Percentiles rank a stretch among this genome's conserved stretches.
phyloP scores from a whole-genome alignment of 2,113 vertebrate genomes.

The Craseonycteris thonglongyai region DNA sequence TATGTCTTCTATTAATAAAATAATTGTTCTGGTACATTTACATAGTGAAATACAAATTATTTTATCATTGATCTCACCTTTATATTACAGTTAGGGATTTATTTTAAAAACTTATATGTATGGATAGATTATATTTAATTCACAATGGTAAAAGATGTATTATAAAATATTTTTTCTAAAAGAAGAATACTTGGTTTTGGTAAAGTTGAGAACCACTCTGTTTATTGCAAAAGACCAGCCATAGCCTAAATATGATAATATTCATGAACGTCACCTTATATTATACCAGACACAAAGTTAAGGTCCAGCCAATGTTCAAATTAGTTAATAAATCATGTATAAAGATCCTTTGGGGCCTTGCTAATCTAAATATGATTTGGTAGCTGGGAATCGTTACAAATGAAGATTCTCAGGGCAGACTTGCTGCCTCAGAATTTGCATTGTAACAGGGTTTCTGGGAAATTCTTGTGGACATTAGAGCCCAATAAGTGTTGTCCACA shows the following conservation, averaged over 20 bases:
- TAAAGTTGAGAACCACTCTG: neutral
- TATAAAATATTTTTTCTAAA: conserved; percentile 2
- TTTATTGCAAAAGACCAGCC: neutral
- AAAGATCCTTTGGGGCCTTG: neutral
- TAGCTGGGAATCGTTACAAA: neutral
- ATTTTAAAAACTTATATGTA: neutral
- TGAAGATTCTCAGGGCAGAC: neutral
- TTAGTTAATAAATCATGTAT: neutral
- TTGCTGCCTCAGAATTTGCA: neutral
- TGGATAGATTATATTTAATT: neutral
- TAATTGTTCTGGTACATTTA: neutral
- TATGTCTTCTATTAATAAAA: neutral
- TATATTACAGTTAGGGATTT: conserved; percentile 8
- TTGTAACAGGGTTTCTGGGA: neutral
- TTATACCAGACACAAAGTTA: neutral
- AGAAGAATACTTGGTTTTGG: neutral
- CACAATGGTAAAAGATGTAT: neutral
- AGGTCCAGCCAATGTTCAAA: neutral
- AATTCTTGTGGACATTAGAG: neutral
- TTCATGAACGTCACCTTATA: neutral
- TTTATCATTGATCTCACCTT: conserved; percentile 6
- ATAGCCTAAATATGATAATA: neutral
- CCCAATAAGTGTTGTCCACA: neutral
- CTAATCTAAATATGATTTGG: neutral
- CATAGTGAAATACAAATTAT: neutral